Evolutionary conservation across 92 coral and sea anemone genomes (phyloP).

Genomic region (Phymanthus crucifer): DNA sequence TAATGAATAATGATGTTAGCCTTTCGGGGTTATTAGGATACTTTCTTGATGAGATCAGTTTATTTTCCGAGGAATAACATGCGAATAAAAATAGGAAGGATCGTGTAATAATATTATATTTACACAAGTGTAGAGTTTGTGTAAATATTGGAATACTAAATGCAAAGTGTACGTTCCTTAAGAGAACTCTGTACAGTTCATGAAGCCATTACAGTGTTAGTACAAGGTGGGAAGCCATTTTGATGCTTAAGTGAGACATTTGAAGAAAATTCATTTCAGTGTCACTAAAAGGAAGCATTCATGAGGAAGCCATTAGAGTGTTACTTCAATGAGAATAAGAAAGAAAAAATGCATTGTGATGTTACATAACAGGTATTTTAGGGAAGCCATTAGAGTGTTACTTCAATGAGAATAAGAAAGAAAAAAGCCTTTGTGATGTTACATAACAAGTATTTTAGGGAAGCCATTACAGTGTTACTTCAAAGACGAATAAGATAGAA

Average conservation of each 20-base stretch:
- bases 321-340: background rate
- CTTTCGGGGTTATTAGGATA: background rate
- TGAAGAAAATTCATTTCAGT: background rate
- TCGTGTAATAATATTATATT: background rate
- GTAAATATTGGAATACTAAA: background rate
- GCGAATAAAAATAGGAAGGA: background rate
- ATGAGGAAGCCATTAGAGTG: background rate
- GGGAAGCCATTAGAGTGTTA: background rate
- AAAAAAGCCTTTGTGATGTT: background rate
- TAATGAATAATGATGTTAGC: slow-evolving; percentile 14
- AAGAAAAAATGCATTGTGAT: background rate
- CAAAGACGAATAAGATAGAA: too few species aligned
- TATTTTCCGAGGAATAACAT: background rate
- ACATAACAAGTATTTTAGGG: background rate
- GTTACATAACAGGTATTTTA: background rate
- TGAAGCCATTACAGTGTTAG: background rate
- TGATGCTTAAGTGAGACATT: background rate
- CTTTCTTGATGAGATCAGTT: slow-evolving; percentile 4
- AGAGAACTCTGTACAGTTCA: background rate
- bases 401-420: background rate
- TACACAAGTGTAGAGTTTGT: background rate
- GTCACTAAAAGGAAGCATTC: background rate
- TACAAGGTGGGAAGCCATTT: background rate
- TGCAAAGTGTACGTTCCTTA: background rate
- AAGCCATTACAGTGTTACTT: background rate